These are phyloP conservation scores for Lates calcarifer DNA, from an alignment of 2,113 vertebrate species.

Conservation along the genomic window DNA sequence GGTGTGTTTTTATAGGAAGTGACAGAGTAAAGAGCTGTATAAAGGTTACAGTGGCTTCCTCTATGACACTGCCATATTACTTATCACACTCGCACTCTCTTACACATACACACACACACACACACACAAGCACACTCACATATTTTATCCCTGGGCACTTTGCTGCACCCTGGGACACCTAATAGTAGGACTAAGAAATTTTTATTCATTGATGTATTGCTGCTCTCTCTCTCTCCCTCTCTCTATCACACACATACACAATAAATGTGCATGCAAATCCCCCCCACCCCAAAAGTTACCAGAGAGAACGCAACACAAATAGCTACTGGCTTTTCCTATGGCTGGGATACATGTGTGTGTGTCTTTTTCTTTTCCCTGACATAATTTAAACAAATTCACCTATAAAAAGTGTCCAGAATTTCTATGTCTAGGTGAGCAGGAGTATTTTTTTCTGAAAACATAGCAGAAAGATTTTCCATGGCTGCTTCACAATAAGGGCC, in stretches of 20 bases:
- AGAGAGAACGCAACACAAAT: neutral
- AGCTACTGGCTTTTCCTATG: neutral
- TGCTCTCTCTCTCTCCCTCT: neutral
- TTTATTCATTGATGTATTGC: constrained; percentile 1
- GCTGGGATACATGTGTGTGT: neutral
- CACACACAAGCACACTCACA: constrained; percentile 25
- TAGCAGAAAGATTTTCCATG: neutral
- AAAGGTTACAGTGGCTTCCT: constrained; percentile 82
- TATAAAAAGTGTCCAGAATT: neutral
- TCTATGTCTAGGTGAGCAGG: neutral
- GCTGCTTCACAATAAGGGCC: neutral
- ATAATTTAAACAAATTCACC: neutral
- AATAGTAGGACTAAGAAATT: constrained; percentile 48
- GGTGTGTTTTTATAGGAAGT: constrained; percentile 76
- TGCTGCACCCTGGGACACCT: constrained; percentile 42
- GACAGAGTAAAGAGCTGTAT: constrained; percentile 80
- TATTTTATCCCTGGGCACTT: constrained; percentile 51
- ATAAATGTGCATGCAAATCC: neutral
- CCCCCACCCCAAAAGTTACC: neutral
- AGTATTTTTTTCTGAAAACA: neutral
- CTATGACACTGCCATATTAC: constrained; percentile 77
- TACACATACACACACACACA: constrained; percentile 4
- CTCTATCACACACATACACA: neutral
- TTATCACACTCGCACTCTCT: constrained; percentile 51
- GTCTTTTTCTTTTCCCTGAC: neutral